Evolutionary conservation across 1,140 invertebrate species (phyloP).

Genomic region (Rhopalosiphum maidis): DNA sequence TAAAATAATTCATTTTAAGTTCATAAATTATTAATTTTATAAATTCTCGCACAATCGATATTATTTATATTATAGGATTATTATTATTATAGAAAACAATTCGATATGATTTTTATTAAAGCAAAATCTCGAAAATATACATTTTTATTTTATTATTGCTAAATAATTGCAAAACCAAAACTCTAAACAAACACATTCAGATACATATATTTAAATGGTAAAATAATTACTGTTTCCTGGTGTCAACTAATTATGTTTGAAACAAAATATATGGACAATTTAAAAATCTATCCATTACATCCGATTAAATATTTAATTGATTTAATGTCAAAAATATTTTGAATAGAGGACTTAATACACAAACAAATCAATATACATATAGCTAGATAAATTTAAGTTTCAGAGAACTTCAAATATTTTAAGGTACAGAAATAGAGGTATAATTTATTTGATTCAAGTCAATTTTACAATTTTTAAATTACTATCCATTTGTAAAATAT

Average conservation of each 20-base stretch:
- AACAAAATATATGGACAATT: neutral
- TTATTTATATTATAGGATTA: neutral
- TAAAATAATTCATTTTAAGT: slow-evolving; percentile 63
- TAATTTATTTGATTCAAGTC: neutral
- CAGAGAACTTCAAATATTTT: neutral
- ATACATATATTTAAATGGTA: neutral
- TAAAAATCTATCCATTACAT: neutral
- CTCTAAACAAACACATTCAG: neutral
- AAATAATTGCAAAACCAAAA: neutral
- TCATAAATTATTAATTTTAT: neutral
- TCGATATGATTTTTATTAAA: neutral
- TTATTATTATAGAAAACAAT: neutral
- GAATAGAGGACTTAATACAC: neutral
- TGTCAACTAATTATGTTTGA: neutral
- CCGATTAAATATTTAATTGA: neutral
- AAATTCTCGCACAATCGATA: neutral
- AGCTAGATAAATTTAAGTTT: neutral
- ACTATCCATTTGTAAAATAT: neutral
- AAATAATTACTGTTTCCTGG: neutral
- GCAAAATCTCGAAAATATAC: neutral
- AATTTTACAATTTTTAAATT: neutral
- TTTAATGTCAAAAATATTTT: neutral
- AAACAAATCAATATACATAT: neutral
- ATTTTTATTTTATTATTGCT: neutral
- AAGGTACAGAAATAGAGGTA: neutral